Evolutionary conservation across 2,797 vertebrate species (phyloP), one percentile per base, ranked within the genome.

Genomic region (Lithobates pipiens): DNA sequence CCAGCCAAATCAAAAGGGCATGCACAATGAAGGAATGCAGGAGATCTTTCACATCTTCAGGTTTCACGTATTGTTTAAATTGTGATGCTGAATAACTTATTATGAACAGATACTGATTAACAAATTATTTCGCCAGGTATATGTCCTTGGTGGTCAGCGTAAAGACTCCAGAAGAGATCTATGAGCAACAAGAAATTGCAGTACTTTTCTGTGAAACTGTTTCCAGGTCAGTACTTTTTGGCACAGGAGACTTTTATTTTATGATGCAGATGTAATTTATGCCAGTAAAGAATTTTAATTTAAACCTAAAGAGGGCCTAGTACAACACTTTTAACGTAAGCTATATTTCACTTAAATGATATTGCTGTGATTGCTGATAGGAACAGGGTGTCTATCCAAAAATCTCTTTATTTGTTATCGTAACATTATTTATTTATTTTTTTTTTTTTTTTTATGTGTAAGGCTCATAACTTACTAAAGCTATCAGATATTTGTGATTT

Each of bases 201-300:
- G 94, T 95, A 82, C 92, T 94, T 42, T 95, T 95, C 88, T 95
- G 93, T n/a, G 94, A 95, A 90, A 94, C 94, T 0, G 93, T 94
- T 82, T 87, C 91, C 81, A 93, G 94, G 94, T 95, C 83, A 92
- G 90, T 13, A 27, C 54, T 27, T 32, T 32, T 61, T 61, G 54
- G 1, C 21, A 8, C 3, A 18, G 1, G 15, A 61, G 21, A 61
- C 5, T 61, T 23, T 23, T 61, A 23, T 1, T 61, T 61, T 23
- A 61, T 8, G 18, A 61, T 23, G 6, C 7, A 57, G 54, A 9
- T 61, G 18, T 54, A 4, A 54, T 39, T 36, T 36, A 6, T 36
- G 6, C 34, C 0, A 36, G 5, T 36, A 36, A 36, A 34, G 34
- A 34, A 36, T 36, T 36, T 36, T 7, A 36, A 2, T 36, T 36